These are phyloP conservation scores for Cabera pusaria DNA, from an alignment of 2,888 invertebrate species.

Conservation along the genomic window DNA sequence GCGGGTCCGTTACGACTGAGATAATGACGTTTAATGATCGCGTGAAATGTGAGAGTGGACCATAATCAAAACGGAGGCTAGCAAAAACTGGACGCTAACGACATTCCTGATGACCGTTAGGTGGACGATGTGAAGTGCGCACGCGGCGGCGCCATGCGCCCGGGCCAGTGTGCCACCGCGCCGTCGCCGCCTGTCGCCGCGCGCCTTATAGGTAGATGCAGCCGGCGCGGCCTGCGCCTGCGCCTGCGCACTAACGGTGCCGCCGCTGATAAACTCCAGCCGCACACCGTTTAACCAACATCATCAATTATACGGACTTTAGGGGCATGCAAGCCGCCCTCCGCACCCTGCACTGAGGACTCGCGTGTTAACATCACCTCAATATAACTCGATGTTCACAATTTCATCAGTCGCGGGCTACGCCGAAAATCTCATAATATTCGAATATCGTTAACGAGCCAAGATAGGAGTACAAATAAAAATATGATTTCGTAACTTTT, in stretches of 20 bases:
- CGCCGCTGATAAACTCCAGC: conserved; percentile 44
- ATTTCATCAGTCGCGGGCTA: too few species aligned
- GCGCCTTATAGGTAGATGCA: conserved; percentile 20
- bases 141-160: conserved; percentile 37
- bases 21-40: conserved; percentile 53
- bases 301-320: conserved; percentile 43
- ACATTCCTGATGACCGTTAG: conserved; percentile 76
- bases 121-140: conserved; percentile 54
- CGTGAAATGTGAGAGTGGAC: conserved; percentile 51
- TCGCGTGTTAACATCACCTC: too few species aligned
- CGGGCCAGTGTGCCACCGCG: conserved; percentile 32
- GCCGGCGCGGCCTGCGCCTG: conserved; percentile 13
- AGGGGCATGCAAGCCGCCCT: conserved; percentile 25
- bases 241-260: conserved; percentile 53
- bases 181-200: conserved; percentile 29
- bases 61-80: conserved; percentile 57
- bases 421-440: too few species aligned
- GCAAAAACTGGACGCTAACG: conserved; percentile 68
- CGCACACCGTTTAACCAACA: conserved; percentile 40
- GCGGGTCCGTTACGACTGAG: conserved; percentile 39
- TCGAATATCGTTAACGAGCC: too few species aligned
- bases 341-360: conserved; percentile 2
- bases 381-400: too few species aligned
- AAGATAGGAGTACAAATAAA: conserved; percentile 6
- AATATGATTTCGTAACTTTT: conserved; percentile 12